Base-by-base conservation (phyloP, 2,797 vertebrate genomes). In the Anomalospiza imberbis region DNA sequence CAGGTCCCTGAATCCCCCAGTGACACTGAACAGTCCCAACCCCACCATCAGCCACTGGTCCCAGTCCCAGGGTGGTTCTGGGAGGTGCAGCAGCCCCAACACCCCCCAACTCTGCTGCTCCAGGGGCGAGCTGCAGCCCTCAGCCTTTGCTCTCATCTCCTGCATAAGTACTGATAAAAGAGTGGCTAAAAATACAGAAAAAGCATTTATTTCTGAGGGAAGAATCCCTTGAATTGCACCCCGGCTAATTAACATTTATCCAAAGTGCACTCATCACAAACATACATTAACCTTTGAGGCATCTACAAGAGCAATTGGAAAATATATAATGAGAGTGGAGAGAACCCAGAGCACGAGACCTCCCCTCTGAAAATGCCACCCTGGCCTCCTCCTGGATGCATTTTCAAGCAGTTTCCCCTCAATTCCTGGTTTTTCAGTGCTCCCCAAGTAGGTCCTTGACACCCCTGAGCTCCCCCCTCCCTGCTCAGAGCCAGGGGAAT, bases 281-380 rank as follows among this genome's bases (percentile, higher is more conserved):
- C 94, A 93, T 82, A 85, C 19, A 95, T 96, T 97, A 95, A 95
- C 96, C 96, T 96, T 93, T 91, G 93, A 91, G 79, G 92, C 80
- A 68, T 62, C 88, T 40, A 38, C n/a, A 91, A 95, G 93, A 93
- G 94, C 92, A 77, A 40, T 14, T 65, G 72, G 47, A 32, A 97
- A 91, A 81, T 66, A 74, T 34, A 29, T 91, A 89, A 89, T 24
- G 80, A 91, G 85, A 94, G 95, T 32, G 10, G 80, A 74, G 90
- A 84, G 75, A 70, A n/a, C 8, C 17, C 71, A 12, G 76, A 92
- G 83, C 89, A 62, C 31, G 14, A 82, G 68, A 75, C 65, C 60
- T 88, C 65, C 70, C 82, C 34, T 20, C 88, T 24, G 85, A 26
- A 84, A 85, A 87, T 58, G 75, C 67, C 79, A 88, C n/a, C 61